These are phyloP conservation scores for Subanguina moxae DNA, from an alignment of 1,140 invertebrate species.

Conservation along the genomic window DNA sequence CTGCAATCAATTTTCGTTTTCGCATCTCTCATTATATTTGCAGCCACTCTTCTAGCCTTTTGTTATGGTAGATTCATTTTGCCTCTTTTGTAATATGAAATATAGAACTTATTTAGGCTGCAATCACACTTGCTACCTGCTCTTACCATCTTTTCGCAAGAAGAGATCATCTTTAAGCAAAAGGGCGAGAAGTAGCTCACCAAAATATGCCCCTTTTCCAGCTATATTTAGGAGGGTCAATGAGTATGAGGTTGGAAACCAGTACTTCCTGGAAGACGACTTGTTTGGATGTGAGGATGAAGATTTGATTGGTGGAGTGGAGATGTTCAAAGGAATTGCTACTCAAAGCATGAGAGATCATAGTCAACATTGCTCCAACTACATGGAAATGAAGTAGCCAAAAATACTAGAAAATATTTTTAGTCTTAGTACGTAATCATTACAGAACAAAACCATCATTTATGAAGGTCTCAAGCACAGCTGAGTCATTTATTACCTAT, in stretches of 20 bases:
- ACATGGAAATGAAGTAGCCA: too few species aligned
- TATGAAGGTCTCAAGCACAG: not conserved
- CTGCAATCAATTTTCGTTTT: slow-evolving; percentile 25
- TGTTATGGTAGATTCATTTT: slow-evolving; percentile 22
- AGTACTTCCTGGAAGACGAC: not conserved
- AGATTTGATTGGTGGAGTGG: too few species aligned
- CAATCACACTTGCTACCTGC: not conserved
- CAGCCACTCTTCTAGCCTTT: slow-evolving; percentile 12
- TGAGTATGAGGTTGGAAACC: not conserved
- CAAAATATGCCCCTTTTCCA: not conserved
- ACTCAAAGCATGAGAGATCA: too few species aligned
- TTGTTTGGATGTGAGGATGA: not conserved
- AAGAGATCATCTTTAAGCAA: not conserved
- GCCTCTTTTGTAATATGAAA: too few species aligned
- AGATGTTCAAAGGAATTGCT: too few species aligned
- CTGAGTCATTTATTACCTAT: not conserved
- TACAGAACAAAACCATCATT: not conserved
- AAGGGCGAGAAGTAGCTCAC: not conserved
- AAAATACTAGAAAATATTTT: too few species aligned
- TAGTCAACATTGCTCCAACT: too few species aligned
- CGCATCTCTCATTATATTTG: slow-evolving; percentile 5
- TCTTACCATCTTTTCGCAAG: not conserved
- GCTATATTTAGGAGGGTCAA: not conserved
- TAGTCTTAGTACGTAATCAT: too few species aligned
- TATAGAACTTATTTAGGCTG: slow-evolving; percentile 1